Evolutionary conservation across 2,888 invertebrate genomes (phyloP), one percentile per base, ranked within the genome.

Genomic region (Noctua janthe): DNA sequence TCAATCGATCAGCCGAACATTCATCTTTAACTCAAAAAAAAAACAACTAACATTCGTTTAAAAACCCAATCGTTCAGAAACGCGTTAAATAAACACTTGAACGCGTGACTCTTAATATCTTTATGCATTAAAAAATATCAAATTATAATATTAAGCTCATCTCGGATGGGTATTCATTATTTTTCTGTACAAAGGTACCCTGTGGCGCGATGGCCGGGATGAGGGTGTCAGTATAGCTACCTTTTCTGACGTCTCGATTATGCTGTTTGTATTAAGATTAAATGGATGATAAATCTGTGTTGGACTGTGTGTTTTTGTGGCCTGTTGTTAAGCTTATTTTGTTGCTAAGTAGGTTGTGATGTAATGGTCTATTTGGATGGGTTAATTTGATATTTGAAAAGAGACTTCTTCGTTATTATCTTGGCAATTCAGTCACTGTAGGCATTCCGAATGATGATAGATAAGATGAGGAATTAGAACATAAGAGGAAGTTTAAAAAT

Each of bases 91-190:
- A 96, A 96, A 97, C 96, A 97, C 96, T 95, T 90, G 83, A 83
- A 93, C 94, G 95, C 96, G 96, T 96, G 96, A 96, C 95, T 96
- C 93, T 96, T 96, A 96, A 97, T 96, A 97, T 96, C 96, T 96
- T 95, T 96, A 97, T 96, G 94, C 96, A 93, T 95, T 96, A 95
- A 93, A 95, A 96, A 96, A 97, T 97, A 97, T 97, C 97, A 97
- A 96, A 97, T 97, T 97, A 97, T 97, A 97, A 96, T 96, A 96
- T 96, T 96, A 96, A 95, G 94, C 94, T 94, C 86, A 95, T 94
- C 93, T 94, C 91, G 91, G 94, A 91, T 91, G 91, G 90, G 87
- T 94, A 92, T 94, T 94, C 97, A 96, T 97, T 96, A 96, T 95
- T 96, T 94, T 94, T 81, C 83, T 10, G 90, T 92, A 96, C 96